Evolutionary conservation across 2,113 vertebrate genomes (phyloP).

Genomic region (Canis aureus): DNA sequence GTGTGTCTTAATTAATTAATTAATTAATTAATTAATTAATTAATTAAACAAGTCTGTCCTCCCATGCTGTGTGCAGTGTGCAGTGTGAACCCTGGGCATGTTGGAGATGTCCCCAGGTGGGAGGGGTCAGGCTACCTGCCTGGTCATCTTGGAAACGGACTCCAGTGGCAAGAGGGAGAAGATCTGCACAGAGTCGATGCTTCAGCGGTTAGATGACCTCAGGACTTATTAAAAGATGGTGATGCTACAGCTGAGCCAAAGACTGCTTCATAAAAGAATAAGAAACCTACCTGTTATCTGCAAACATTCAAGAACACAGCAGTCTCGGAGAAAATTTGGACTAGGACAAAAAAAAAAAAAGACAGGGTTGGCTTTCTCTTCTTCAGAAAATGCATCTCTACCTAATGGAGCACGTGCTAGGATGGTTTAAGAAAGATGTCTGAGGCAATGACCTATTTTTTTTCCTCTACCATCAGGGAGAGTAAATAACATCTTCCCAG

Average conservation of each 20-base stretch:
- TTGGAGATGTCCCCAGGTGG: background rate
- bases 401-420: background rate
- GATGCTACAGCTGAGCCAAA: background rate
- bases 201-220: background rate
- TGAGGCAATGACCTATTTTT: constrained; percentile 37
- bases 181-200: background rate
- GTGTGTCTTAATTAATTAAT: no score
- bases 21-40: no score
- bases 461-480: background rate
- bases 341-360: background rate
- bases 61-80: accelerated
- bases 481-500: constrained; percentile 36
- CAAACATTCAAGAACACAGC: background rate
- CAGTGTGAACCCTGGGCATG: no score
- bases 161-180: background rate
- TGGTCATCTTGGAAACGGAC: background rate
- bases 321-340: background rate
- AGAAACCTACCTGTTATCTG: background rate
- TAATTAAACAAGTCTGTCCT: no score
- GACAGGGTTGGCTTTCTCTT: background rate
- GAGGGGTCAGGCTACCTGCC: accelerated
- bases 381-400: background rate
- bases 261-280: background rate
- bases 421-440: background rate
- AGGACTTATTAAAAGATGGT: background rate